phyloP scores from a whole-genome alignment of 1,140 invertebrate genomes.

The Bradynema listronoti region DNA sequence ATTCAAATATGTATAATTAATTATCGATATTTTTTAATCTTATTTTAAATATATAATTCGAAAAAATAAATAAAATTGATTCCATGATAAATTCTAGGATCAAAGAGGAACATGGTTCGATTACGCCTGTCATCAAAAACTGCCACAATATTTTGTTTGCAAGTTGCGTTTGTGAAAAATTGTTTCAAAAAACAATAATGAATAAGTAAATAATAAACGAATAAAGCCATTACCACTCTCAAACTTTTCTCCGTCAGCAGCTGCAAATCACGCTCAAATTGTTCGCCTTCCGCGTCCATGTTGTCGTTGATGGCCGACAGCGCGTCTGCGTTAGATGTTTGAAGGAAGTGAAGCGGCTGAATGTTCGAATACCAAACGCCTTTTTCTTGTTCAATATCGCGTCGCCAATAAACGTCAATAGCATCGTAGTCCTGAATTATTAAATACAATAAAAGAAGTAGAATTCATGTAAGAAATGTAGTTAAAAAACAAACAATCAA shows the following conservation, averaged over 20 bases:
- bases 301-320: neutral
- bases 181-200: neutral
- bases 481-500: conserved; percentile 12
- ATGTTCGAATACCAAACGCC: conserved; percentile 6
- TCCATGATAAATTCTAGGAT: too few species aligned
- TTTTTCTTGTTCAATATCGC: conserved; percentile 53
- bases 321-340: neutral
- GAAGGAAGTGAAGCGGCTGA: conserved; percentile 1
- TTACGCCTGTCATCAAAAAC: conserved; percentile 41
- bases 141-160: conserved; percentile 54
- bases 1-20: too few species aligned
- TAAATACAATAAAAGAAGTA: too few species aligned
- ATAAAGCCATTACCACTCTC: conserved; percentile 24
- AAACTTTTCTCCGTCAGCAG: conserved; percentile 50
- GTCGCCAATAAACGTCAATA: conserved; percentile 51
- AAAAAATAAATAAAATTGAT: too few species aligned
- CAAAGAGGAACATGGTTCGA: conserved; percentile 52
- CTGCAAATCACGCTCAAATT: conserved; percentile 54
- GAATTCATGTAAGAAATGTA: conserved; percentile 4
- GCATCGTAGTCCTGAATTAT: conserved; percentile 53
- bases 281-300: conserved; percentile 14
- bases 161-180: conserved; percentile 29
- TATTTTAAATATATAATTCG: too few species aligned
- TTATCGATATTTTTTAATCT: too few species aligned
- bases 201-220: too few species aligned